phyloP scores from a whole-genome alignment of 2,797 vertebrate species.

The Varecia variegata region DNA sequence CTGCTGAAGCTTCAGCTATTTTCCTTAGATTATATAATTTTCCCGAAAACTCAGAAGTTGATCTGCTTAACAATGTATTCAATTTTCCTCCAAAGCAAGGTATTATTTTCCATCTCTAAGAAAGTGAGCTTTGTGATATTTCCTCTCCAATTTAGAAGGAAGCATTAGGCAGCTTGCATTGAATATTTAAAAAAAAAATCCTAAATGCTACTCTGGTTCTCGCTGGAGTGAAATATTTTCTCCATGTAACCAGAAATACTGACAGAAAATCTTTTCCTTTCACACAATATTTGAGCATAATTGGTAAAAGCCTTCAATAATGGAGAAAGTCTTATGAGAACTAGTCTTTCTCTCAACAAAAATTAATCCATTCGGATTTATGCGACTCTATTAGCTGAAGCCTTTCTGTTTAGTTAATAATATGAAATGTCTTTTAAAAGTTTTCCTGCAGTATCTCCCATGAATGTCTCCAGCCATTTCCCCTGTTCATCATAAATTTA shows the following conservation, averaged over 20 bases:
- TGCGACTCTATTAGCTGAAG: slow-evolving; percentile 48
- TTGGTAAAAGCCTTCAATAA: slow-evolving; percentile 65
- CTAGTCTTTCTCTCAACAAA: slow-evolving; percentile 42
- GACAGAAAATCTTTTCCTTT: slow-evolving; percentile 58
- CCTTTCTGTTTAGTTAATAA: slow-evolving; percentile 50
- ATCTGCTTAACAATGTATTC: slow-evolving; percentile 61
- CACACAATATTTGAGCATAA: slow-evolving; percentile 58
- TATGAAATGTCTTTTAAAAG: slow-evolving; percentile 33
- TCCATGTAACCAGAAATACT: slow-evolving; percentile 53
- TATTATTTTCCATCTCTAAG: slow-evolving; percentile 58
- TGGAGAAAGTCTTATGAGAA: slow-evolving; percentile 48
- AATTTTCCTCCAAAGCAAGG: slow-evolving; percentile 60
- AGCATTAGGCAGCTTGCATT: slow-evolving; percentile 50
- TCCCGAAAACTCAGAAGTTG: slow-evolving; percentile 60
- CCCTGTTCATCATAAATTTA: slow-evolving; percentile 27
- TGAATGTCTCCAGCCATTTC: not conserved
- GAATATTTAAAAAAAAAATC: not conserved
- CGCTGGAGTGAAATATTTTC: slow-evolving; percentile 55
- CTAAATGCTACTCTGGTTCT: slow-evolving; percentile 38
- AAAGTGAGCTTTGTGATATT: slow-evolving; percentile 61
- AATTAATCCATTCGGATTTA: slow-evolving; percentile 58
- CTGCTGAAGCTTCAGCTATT: slow-evolving; percentile 19
- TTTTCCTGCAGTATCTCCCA: not conserved
- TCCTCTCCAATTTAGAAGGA: slow-evolving; percentile 52
- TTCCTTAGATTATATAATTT: slow-evolving; percentile 62